A percentile compares a stretch with the other conserved stretches of the same genome.
Conservation (phyloP, 2,797 vertebrate species). For the Enteromius paludinosus region DNA sequence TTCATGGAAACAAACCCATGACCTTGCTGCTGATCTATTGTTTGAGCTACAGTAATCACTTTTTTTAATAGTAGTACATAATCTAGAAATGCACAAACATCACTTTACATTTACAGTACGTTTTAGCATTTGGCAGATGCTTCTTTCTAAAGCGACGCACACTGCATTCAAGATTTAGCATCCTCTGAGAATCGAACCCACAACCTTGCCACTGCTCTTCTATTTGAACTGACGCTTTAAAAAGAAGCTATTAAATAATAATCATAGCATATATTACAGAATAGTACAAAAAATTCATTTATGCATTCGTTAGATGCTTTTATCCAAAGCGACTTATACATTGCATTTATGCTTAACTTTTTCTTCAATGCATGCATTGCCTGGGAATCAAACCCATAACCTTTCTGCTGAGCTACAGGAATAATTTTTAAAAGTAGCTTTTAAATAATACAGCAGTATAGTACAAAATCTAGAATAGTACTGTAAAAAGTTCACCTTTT, state of each 20-base stretch:
- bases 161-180: background rate
- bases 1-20: background rate
- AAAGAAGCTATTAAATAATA: background rate
- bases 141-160: background rate
- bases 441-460: slow-evolving; percentile 2
- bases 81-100: slow-evolving; percentile 3
- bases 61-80: background rate
- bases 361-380: background rate
- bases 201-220: background rate
- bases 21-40: background rate
- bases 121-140: background rate
- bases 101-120: background rate
- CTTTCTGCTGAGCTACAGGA: background rate
- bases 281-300: background rate
- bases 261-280: background rate
- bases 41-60: background rate
- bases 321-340: background rate
- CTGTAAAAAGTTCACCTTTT: background rate
- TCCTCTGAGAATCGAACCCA: background rate
- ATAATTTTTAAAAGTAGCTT: background rate
- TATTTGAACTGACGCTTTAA: background rate
- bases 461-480: background rate
- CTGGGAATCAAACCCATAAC: background rate
- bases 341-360: background rate
- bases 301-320: background rate